Evolutionary conservation across 1,140 invertebrate genomes (phyloP), one percentile per base, ranked within the genome.

Genomic region (Tyrophagus putrescentiae): DNA sequence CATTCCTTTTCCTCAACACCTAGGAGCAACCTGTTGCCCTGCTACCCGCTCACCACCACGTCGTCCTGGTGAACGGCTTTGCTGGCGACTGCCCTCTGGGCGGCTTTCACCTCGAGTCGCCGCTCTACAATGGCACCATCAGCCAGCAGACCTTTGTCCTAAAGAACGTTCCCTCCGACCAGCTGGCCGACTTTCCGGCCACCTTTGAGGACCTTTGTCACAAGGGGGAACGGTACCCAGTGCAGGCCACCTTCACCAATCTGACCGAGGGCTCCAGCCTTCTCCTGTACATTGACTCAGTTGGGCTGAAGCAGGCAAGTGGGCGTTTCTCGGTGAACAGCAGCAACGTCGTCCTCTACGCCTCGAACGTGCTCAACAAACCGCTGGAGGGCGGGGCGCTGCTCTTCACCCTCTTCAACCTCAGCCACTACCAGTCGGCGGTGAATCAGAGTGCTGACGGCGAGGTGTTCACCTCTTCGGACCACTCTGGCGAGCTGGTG

Each of bases 1-100:
- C n/a, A n/a, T n/a, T n/a, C n/a, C n/a, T n/a, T n/a, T n/a, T n/a
- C n/a, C n/a, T n/a, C n/a, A n/a, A n/a, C n/a, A n/a, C n/a, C n/a
- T n/a, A n/a, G n/a, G 52, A 54, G 27, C 13, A 13, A 31, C 52
- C 52, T 31, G 11, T 33, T 3, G 13, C 52, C 11, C 9, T 54
- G 25, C 13, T 54, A 6, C 27, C 28, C 21, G 7, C 7, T 18
- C 27, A 54, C 27, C 16, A 54, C 27, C 56, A 57, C 25, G 21
- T 57, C 18, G 36, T 41, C n/a, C 13, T 57, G 16, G 56, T 57
- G 23, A 57, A 50, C 23, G 31, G 25, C 29, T n/a, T 54, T 16
- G 9, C 27, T 3, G 1, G 25, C n/a, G 18, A 28, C 13, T 54
- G 32, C 3, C 32, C 52, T 11, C 21, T 54, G 18, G 3, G n/a